Evolutionary conservation across 1,140 invertebrate genomes (phyloP).

Genomic region (Piezodorus guildinii): DNA sequence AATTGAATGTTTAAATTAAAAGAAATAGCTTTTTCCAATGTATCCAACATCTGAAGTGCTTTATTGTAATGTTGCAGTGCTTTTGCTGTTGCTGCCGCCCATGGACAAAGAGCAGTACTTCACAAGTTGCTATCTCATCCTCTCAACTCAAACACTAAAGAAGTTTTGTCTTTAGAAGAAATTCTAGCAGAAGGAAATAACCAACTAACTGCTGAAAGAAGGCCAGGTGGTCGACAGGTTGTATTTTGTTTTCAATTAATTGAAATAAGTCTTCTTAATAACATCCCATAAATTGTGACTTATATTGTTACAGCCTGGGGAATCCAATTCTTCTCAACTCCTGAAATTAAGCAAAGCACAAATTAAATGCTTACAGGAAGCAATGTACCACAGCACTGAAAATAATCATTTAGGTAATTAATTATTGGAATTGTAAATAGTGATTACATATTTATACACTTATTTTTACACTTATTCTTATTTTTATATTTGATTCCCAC

Average conservation of each 20-base stretch:
- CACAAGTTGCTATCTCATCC: slow-evolving; percentile 69
- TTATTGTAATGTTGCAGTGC: slow-evolving; percentile 41
- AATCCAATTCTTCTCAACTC: slow-evolving; percentile 21
- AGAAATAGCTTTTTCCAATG: too few species aligned
- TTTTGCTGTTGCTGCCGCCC: slow-evolving; percentile 74
- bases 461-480: too few species aligned
- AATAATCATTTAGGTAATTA: slow-evolving; percentile 68
- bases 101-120: slow-evolving; percentile 64
- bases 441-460: background rate
- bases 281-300: too few species aligned
- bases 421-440: background rate
- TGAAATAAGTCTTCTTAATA: background rate
- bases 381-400: slow-evolving; percentile 85
- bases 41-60: too few species aligned
- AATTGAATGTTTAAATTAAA: too few species aligned
- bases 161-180: slow-evolving; percentile 77
- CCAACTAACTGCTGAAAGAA: slow-evolving; percentile 31
- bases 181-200: slow-evolving; percentile 69
- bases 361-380: slow-evolving; percentile 73
- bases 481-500: too few species aligned
- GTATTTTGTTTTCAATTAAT: background rate
- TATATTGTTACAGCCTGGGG: slow-evolving; percentile 8
- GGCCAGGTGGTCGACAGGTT: slow-evolving; percentile 26
- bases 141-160: slow-evolving; percentile 46
- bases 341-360: slow-evolving; percentile 65